phyloP scores from a whole-genome alignment of 2,113 vertebrate species.

The Anhinga rufa region DNA sequence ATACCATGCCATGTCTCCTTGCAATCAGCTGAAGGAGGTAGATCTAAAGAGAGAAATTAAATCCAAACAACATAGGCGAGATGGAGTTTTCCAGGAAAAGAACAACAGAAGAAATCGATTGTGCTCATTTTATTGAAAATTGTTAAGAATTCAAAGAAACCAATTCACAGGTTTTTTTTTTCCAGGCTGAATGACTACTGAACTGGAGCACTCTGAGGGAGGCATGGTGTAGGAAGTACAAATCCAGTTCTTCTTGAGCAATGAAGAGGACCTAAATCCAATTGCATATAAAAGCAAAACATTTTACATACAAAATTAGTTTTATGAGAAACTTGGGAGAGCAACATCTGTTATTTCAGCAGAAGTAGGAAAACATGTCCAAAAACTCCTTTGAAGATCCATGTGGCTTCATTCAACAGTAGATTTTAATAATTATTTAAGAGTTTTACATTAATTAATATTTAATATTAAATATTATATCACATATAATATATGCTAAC shows the following conservation, averaged over 20 bases:
- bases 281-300: neutral
- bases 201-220: neutral
- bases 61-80: neutral
- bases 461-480: neutral
- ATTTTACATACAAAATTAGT: neutral
- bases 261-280: neutral
- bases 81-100: neutral
- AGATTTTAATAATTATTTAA: neutral
- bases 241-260: neutral
- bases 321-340: neutral
- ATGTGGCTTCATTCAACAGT: neutral
- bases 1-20: rapidly evolving
- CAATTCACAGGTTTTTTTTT: neutral
- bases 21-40: neutral
- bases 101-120: neutral
- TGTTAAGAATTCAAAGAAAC: neutral
- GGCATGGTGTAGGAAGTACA: neutral
- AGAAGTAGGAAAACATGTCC: neutral
- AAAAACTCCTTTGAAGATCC: neutral
- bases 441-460: neutral
- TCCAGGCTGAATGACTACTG: neutral
- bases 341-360: neutral
- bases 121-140: neutral
- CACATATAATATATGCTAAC: neutral
- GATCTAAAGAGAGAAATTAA: neutral